Evolutionary conservation across 2,113 vertebrate genomes (phyloP).

Genomic region (Cebidichthys violaceus): DNA sequence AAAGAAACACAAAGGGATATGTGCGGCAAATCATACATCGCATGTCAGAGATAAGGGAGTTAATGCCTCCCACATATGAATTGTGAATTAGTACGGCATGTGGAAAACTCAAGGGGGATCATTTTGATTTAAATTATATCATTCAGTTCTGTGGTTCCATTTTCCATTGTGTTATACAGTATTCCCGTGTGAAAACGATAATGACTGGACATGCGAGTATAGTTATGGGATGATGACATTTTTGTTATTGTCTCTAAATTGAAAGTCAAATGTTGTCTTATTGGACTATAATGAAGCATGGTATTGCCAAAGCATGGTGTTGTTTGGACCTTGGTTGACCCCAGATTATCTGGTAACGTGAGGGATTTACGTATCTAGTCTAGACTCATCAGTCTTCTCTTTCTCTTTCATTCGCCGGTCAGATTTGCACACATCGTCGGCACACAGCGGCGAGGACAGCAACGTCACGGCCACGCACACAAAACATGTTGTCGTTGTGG

Average conservation of each 20-base stretch:
- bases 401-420: too few species aligned
- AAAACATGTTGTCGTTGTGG: too few species aligned
- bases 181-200: not conserved
- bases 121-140: not conserved
- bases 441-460: too few species aligned
- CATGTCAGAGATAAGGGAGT: not conserved
- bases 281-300: not conserved
- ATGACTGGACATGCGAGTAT: not conserved
- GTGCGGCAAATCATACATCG: not conserved
- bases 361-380: not conserved
- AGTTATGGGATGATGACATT: not conserved
- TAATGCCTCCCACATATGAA: conserved; percentile 2
- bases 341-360: not conserved
- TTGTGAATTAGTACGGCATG: not conserved
- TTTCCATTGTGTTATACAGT: conserved; percentile 4
- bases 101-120: not conserved
- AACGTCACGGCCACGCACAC: too few species aligned
- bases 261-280: not conserved
- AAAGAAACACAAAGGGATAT: not conserved
- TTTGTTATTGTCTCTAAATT: not conserved
- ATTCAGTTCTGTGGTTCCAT: conserved; percentile 12
- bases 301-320: not conserved
- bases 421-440: too few species aligned
- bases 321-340: not conserved
- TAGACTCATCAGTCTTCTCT: not conserved